A percentile compares a stretch with the other conserved stretches of the same genome.
Conservation (phyloP, 1,140 invertebrate genomes). For the Branchinecta lindahli region DNA sequence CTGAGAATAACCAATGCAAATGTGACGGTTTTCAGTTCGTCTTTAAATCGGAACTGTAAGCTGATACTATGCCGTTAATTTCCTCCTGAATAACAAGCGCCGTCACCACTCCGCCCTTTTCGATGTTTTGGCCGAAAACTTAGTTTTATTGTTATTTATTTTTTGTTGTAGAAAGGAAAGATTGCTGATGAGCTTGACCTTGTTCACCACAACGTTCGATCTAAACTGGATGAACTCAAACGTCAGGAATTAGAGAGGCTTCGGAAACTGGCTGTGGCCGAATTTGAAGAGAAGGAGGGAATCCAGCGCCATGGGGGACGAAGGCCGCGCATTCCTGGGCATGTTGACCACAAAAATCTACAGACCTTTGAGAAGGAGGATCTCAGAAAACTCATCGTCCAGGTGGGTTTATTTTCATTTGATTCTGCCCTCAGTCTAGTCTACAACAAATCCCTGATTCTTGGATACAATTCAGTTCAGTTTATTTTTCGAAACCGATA, state of each 20-base stretch:
- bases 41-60: too few relatives aligned
- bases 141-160: not conserved
- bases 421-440: too few relatives aligned
- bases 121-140: too few relatives aligned
- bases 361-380: constrained; percentile 75
- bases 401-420: constrained; percentile 38
- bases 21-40: too few relatives aligned
- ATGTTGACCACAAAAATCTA: constrained; percentile 76
- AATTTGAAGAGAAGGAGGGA: constrained; percentile 36
- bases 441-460: not conserved
- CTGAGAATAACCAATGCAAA: too few relatives aligned
- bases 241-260: constrained; percentile 66
- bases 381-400: constrained; percentile 72
- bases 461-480: not conserved
- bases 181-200: constrained; percentile 80
- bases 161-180: constrained; percentile 52
- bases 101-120: too few relatives aligned
- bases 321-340: constrained; percentile 36
- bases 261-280: constrained; percentile 45
- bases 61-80: too few relatives aligned
- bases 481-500: too few relatives aligned
- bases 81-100: too few relatives aligned
- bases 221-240: constrained; percentile 84
- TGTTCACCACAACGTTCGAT: constrained; percentile 69
- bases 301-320: constrained; percentile 18